phyloP scores from a whole-genome alignment of 2,797 vertebrate genomes.

The Coregonus ussuriensis region DNA sequence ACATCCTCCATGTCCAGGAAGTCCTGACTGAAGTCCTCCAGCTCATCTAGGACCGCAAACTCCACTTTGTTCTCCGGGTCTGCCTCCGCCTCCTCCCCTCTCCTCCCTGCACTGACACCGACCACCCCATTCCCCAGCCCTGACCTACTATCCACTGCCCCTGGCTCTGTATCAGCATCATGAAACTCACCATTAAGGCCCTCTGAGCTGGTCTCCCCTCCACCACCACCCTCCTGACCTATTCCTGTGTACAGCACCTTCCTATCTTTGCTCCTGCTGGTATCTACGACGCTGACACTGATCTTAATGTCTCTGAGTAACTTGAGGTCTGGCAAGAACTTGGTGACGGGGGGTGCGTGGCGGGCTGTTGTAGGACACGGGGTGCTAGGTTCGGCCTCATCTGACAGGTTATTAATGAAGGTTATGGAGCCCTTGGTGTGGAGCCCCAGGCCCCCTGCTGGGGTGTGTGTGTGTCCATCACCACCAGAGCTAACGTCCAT shows the following conservation, averaged over 20 bases:
- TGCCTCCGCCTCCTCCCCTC: constrained; percentile 75
- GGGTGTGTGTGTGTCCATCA: constrained; percentile 98
- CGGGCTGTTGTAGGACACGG: constrained; percentile 93
- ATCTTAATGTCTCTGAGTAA: constrained; percentile 98
- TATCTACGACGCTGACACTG: constrained; percentile 93
- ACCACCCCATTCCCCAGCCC: constrained; percentile 65
- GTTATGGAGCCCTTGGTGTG: constrained; percentile 86
- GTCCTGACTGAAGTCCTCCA: constrained; percentile 97
- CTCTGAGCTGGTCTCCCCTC: constrained; percentile 73
- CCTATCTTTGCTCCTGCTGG: constrained; percentile 93
- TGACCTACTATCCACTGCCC: constrained; percentile 73
- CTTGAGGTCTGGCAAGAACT: constrained; percentile 95
- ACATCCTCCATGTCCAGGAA: constrained; percentile 90
- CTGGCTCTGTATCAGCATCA: constrained; percentile 74
- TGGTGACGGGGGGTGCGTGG: constrained; percentile 90
- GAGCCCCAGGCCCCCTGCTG: constrained; percentile 84
- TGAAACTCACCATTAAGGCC: constrained; percentile 87
- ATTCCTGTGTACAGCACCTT: constrained; percentile 93
- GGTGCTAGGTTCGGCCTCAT: constrained; percentile 78
- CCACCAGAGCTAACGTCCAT: constrained; percentile 99
- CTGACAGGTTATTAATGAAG: constrained; percentile 83
- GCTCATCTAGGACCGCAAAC: constrained; percentile 96
- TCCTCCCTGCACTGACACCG: constrained; percentile 68
- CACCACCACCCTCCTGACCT: constrained; percentile 78
- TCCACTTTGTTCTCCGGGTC: constrained; percentile 98